Base-by-base conservation (phyloP, 1,140 invertebrate species). In the Drosophila tropicalis region DNA sequence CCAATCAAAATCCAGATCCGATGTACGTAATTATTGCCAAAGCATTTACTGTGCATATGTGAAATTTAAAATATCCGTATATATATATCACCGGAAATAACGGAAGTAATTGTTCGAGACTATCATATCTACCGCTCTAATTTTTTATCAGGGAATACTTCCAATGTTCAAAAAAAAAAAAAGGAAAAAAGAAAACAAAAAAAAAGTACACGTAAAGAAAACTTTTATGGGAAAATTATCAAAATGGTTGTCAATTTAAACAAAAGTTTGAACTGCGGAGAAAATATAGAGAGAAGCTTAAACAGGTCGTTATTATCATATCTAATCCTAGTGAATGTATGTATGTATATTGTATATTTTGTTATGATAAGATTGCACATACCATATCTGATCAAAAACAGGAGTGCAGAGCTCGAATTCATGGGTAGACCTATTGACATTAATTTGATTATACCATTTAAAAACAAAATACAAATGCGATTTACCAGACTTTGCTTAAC, bases 381-480 rank as follows among this genome's bases (percentile, higher is more conserved):
- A 56, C 47, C 40, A 41, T 62, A 39, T 57, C 40, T 29, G 15
- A 17, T 47, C 41, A 22, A 12, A 19, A 40, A 22, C 12, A n/a
- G 12, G n/a, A 47, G 4, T 19, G 19, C 13, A 36, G 39, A 62
- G 25, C 22, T 12, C 17, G 19, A 62, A n/a, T 62, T 15, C 39
- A 29, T 41, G 5, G 19, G 40, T 55, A 62, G 44, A 17, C 10
- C 12, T 51, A 55, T 34, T 61, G 56, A 17, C 69, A 66, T 71
- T 55, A 15, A 67, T 60, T 29, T 67, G 66, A 70, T 68, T 57
- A 76, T 47, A 71, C 74, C 70, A 74, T 85, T 85, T 70, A 25
- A 29, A 29, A 29, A 29, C 68, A 75, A 68, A 40, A 60, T 22
- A 81, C 82, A 86, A 86, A 86, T n/a, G n/a, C 77, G 71, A 81